Conservation (phyloP, 2,797 vertebrate species). For the Thaleichthys pacificus region DNA sequence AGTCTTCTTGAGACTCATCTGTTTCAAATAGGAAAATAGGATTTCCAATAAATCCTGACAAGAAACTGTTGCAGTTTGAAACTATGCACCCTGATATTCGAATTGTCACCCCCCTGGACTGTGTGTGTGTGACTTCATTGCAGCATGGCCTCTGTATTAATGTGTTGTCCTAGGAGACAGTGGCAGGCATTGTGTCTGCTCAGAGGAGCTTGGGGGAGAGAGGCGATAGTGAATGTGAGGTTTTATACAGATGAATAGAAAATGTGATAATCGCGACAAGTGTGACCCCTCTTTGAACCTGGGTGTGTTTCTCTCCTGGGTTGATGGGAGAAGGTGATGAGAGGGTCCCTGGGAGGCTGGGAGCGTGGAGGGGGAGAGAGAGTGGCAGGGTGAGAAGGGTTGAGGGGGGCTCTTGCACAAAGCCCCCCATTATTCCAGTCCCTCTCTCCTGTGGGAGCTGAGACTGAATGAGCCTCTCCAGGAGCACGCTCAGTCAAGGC, state of each 20-base stretch:
- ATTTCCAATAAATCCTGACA: too few relatives aligned
- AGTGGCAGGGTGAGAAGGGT: constrained; percentile 38
- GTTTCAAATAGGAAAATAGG: too few relatives aligned
- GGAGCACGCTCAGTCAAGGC: constrained; percentile 62
- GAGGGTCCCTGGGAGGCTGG: constrained; percentile 51
- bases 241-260: constrained; percentile 41
- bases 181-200: constrained; percentile 47
- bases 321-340: constrained; percentile 54
- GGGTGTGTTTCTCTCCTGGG: constrained; percentile 55
- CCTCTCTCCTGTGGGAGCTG: constrained; percentile 54
- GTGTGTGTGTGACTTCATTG: constrained; percentile 35
- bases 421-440: constrained; percentile 69
- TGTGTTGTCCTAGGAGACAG: constrained; percentile 47
- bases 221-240: constrained; percentile 30
- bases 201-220: constrained; percentile 22
- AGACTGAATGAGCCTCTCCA: constrained; percentile 65
- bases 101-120: too few relatives aligned
- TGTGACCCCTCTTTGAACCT: constrained; percentile 70
- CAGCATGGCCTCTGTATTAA: constrained; percentile 49
- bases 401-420: constrained; percentile 64
- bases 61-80: too few relatives aligned
- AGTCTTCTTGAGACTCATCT: too few relatives aligned
- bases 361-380: constrained; percentile 31
- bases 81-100: too few relatives aligned
- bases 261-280: constrained; percentile 70